Conservation (phyloP, 2,888 invertebrate species). For the Fragum fragum region DNA sequence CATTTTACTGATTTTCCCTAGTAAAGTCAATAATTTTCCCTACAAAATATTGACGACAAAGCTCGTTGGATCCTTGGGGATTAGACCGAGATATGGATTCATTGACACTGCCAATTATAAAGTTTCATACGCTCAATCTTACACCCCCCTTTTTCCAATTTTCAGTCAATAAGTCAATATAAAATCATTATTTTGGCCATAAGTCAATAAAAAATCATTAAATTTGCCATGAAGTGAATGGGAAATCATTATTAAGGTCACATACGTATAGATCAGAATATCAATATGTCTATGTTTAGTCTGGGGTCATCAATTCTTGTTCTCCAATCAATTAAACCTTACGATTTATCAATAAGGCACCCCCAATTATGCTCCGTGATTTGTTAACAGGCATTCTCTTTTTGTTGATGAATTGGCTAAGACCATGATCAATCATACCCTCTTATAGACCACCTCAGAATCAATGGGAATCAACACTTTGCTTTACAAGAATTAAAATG, state of each 20-base stretch:
- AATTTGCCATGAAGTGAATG: slow-evolving; percentile 31
- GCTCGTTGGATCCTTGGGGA: slow-evolving; percentile 69
- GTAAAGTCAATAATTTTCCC: slow-evolving; percentile 78
- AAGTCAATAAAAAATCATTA: slow-evolving; percentile 61
- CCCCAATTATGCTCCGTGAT: slow-evolving; percentile 30
- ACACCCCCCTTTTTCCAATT: slow-evolving; percentile 37
- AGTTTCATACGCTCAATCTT: slow-evolving; percentile 55
- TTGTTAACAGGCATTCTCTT: slow-evolving; percentile 26
- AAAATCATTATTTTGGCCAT: slow-evolving; percentile 64
- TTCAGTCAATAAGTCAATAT: slow-evolving; percentile 63
- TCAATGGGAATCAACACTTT: slow-evolving; percentile 20
- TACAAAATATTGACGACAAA: slow-evolving; percentile 80
- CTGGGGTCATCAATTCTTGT: slow-evolving; percentile 30
- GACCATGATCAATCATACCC: slow-evolving; percentile 21
- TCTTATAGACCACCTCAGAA: slow-evolving; percentile 17
- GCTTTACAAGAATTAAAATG: background rate
- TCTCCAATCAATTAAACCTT: slow-evolving; percentile 32
- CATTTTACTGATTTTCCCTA: slow-evolving; percentile 73
- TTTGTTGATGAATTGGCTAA: slow-evolving; percentile 15
- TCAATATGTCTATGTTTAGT: slow-evolving; percentile 41
- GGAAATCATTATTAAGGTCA: slow-evolving; percentile 55
- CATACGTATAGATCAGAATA: slow-evolving; percentile 31
- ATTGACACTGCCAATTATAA: slow-evolving; percentile 65
- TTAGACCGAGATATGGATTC: slow-evolving; percentile 78
- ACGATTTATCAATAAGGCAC: slow-evolving; percentile 38